A percentile compares a stretch with the other conserved stretches of the same genome.
Conservation (phyloP, 2,113 vertebrate genomes). For the Trichechus manatus region DNA sequence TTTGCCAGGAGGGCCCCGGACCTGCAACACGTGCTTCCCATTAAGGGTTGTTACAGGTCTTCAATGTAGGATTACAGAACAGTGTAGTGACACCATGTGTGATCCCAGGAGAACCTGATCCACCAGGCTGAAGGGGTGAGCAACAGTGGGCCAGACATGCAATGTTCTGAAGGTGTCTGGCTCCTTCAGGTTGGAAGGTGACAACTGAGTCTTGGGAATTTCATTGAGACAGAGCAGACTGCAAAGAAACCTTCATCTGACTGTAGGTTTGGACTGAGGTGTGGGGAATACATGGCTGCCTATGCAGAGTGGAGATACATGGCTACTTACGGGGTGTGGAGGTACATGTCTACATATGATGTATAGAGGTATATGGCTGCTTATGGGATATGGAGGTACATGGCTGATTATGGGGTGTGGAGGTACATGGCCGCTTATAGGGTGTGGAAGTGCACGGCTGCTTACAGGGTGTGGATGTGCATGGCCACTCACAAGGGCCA, state of each 20-base stretch:
- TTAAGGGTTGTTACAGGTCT: accelerated
- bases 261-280: not conserved
- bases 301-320: not conserved
- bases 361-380: too few species aligned
- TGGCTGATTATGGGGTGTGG: too few species aligned
- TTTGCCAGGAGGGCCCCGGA: accelerated
- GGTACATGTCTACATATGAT: too few species aligned
- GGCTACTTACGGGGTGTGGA: too few species aligned
- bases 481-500: not conserved
- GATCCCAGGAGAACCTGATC: not conserved
- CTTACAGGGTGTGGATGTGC: not conserved
- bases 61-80: not conserved
- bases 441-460: too few species aligned
- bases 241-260: not conserved
- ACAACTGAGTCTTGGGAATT: not conserved
- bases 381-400: too few species aligned
- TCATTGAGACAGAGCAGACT: not conserved
- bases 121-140: too few species aligned
- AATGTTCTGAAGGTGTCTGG: not conserved
- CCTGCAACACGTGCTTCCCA: accelerated
- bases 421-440: too few species aligned
- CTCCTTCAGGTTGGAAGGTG: not conserved
- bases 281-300: not conserved
- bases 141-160: accelerated
- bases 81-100: accelerated